Conservation (phyloP, 2,888 invertebrate species). For the Leucoptera coffeella region DNA sequence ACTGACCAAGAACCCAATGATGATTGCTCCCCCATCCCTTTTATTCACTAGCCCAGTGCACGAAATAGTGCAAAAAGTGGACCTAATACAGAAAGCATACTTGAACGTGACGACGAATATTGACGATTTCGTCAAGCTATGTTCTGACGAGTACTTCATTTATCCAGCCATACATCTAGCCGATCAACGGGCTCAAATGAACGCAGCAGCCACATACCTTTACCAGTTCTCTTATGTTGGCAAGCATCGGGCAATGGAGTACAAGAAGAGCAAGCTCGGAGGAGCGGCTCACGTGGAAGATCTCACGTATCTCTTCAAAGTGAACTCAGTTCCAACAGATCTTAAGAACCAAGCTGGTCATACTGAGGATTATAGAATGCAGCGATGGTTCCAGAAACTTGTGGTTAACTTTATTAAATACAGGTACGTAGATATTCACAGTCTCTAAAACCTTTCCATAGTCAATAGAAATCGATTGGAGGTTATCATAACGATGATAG, state of each 20-base stretch:
- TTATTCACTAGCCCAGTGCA: constrained; percentile 12
- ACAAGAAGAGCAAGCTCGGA: constrained; percentile 20
- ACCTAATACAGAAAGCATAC: constrained; percentile 15
- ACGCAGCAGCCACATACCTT: constrained; percentile 35
- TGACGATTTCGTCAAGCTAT: constrained; percentile 17
- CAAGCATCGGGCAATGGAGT: constrained; percentile 34
- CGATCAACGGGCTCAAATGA: constrained; percentile 10
- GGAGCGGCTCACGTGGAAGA: constrained; percentile 58
- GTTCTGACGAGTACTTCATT: constrained; percentile 21
- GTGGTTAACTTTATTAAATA: constrained; percentile 20
- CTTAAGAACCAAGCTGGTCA: background rate
- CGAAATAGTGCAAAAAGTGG: constrained; percentile 10
- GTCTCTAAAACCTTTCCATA: no score
- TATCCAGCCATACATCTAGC: constrained; percentile 25
- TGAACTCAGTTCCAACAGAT: constrained; percentile 14
- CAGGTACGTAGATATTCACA: constrained; percentile 21
- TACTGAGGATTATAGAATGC: constrained; percentile 14
- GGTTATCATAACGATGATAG: no score
- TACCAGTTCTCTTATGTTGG: constrained; percentile 50
- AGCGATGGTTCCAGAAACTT: constrained; percentile 19
- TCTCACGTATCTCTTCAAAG: constrained; percentile 44
- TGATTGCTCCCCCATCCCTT: constrained; percentile 14
- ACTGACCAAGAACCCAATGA: constrained; percentile 12
- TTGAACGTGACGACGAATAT: constrained; percentile 14
- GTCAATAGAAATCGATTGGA: no score